Evolutionary conservation across 2,113 vertebrate species (phyloP).

Genomic region (Eira barbara): DNA sequence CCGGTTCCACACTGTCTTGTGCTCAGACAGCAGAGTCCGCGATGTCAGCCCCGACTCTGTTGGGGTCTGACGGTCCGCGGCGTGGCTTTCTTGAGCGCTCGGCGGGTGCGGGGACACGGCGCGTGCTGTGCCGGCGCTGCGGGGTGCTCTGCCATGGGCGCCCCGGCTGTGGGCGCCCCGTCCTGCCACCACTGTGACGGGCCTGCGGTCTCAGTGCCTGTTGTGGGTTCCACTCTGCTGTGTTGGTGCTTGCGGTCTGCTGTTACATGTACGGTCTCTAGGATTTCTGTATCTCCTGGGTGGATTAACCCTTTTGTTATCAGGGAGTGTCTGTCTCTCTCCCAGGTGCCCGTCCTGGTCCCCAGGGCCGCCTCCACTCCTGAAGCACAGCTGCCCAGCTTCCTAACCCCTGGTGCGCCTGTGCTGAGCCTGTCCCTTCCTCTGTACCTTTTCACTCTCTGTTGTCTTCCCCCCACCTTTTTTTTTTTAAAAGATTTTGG

Average conservation of each 20-base stretch:
- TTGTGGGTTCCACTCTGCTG: fast-evolving
- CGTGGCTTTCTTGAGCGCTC: fast-evolving
- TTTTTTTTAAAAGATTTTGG: background rate
- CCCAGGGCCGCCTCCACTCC: background rate
- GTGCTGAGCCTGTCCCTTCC: fast-evolving
- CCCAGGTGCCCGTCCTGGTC: background rate
- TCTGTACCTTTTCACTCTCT: background rate
- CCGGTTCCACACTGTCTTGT: background rate
- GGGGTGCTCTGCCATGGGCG: background rate
- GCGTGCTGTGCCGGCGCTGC: too few relatives aligned
- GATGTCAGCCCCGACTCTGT: background rate
- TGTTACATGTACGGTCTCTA: fast-evolving
- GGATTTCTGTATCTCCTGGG: background rate
- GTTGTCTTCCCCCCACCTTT: background rate
- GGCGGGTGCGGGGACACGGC: fast-evolving
- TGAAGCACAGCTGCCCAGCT: background rate
- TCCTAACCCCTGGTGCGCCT: fast-evolving
- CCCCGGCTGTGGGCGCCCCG: too few relatives aligned
- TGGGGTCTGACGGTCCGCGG: background rate
- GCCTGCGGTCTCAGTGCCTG: background rate
- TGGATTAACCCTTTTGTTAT: background rate
- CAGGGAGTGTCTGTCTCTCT: background rate
- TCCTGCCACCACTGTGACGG: too few relatives aligned
- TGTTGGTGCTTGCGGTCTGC: background rate
- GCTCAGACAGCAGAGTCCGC: background rate